Percentiles rank a stretch among this genome's conserved stretches.
Conservation (phyloP, 2,797 vertebrate species). For the Dendrocincla tyrannina region DNA sequence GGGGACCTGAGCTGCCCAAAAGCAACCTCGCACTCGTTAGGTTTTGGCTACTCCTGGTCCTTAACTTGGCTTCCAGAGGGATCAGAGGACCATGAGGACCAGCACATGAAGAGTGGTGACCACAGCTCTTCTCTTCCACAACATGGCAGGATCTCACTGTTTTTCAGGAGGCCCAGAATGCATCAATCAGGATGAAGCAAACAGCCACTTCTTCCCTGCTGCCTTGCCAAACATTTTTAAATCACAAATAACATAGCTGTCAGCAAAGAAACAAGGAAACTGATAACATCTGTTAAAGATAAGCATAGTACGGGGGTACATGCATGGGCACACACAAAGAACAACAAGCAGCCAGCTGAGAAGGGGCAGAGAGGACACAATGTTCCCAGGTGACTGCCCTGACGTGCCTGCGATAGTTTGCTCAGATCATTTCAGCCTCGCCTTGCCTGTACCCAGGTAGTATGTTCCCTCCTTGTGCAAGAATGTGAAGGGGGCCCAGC, state of each 20-base stretch:
- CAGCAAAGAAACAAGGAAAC: not conserved
- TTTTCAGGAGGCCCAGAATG: not conserved
- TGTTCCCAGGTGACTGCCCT: not conserved
- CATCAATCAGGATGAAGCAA: not conserved
- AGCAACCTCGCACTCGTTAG: not conserved
- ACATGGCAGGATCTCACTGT: not conserved
- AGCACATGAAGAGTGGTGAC: accelerated
- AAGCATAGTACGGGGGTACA: accelerated
- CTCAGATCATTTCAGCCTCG: not conserved
- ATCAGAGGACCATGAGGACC: not conserved
- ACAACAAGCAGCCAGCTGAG: not conserved
- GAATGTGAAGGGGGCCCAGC: not conserved
- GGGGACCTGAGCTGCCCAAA: not conserved
- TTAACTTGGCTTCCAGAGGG: not conserved
- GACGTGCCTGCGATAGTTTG: not conserved
- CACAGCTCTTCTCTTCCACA: not conserved
- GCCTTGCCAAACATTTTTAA: not conserved
- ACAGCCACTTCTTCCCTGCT: not conserved
- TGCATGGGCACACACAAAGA: not conserved
- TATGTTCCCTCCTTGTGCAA: not conserved
- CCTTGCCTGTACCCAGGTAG: not conserved
- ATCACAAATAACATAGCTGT: not conserved
- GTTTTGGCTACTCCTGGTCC: not conserved
- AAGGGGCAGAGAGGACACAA: not conserved
- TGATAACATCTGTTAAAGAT: slow-evolving; percentile 14